Percentiles rank a stretch among this genome's conserved stretches.
Evolutionary conservation across 1,140 invertebrate genomes (phyloP).

Genomic region (Oryzaephilus surinamensis): DNA sequence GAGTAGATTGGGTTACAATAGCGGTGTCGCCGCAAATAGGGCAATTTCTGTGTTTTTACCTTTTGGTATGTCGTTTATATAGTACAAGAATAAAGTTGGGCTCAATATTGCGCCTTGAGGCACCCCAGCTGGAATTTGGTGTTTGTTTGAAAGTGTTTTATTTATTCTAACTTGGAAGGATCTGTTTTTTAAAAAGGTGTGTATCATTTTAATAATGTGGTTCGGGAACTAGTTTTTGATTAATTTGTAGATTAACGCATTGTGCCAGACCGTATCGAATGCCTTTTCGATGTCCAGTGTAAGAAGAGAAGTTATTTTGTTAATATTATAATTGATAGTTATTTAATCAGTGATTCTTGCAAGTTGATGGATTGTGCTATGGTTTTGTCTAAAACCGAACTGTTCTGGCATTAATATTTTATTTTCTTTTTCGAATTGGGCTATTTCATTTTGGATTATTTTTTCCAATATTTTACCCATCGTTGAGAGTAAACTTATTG

Average conservation of each 20-base stretch:
- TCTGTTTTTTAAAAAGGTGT: constrained; percentile 21
- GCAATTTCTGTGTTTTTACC: not conserved
- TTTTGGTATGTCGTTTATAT: not conserved
- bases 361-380: not conserved
- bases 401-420: constrained; percentile 5
- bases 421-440: constrained; percentile 6
- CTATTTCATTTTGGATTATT: constrained; percentile 2
- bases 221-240: constrained; percentile 8
- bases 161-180: constrained; percentile 20
- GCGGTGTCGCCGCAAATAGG: not conserved
- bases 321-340: not conserved
- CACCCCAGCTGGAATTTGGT: constrained; percentile 9
- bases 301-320: not conserved
- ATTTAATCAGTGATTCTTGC: constrained; percentile 3
- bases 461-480: constrained; percentile 3
- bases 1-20: not conserved
- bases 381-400: constrained; percentile 2
- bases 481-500: not conserved
- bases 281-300: constrained; percentile 8
- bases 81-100: constrained; percentile 10
- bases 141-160: constrained; percentile 8
- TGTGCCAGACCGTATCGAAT: constrained; percentile 30
- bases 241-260: constrained; percentile 26
- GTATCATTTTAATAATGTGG: constrained; percentile 16
- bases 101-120: constrained; percentile 12